phyloP scores from a whole-genome alignment of 2,797 vertebrate species.

The Lacerta bilineata region DNA sequence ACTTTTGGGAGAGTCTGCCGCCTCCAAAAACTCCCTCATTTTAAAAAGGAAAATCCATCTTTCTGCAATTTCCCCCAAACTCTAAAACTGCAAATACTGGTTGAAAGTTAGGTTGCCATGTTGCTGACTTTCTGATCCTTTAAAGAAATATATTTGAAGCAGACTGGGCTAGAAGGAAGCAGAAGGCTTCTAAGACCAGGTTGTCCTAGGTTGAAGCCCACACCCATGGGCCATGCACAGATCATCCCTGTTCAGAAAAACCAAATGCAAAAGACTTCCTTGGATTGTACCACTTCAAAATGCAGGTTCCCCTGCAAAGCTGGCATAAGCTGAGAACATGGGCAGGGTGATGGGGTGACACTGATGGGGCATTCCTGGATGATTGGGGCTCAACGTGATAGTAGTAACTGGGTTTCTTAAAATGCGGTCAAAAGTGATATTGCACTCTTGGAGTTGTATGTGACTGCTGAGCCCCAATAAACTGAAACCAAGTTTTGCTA shows the following conservation, averaged over 20 bases:
- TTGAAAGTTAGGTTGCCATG: not conserved
- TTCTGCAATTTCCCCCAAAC: not conserved
- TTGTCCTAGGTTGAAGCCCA: not conserved
- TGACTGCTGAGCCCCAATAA: not conserved
- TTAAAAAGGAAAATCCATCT: too few species aligned
- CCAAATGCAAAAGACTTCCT: not conserved
- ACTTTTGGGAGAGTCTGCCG: too few species aligned
- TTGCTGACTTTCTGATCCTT: not conserved
- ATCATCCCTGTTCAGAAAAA: not conserved
- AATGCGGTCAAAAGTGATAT: not conserved
- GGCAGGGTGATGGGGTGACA: too few species aligned
- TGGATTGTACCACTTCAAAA: not conserved
- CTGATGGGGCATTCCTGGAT: not conserved
- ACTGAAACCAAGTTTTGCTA: not conserved
- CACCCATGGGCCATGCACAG: not conserved
- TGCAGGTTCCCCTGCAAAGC: not conserved
- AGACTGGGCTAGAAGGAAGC: too few species aligned
- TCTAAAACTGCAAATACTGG: not conserved
- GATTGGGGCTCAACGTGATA: not conserved
- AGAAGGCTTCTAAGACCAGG: not conserved
- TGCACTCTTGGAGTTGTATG: not conserved
- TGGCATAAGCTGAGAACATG: not conserved
- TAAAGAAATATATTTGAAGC: not conserved
- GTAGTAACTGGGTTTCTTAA: not conserved
- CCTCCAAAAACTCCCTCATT: too few species aligned